Percentiles rank a stretch among this genome's conserved stretches.
Conservation (phyloP, 2,113 vertebrate species). For the Halcyon senegalensis region DNA sequence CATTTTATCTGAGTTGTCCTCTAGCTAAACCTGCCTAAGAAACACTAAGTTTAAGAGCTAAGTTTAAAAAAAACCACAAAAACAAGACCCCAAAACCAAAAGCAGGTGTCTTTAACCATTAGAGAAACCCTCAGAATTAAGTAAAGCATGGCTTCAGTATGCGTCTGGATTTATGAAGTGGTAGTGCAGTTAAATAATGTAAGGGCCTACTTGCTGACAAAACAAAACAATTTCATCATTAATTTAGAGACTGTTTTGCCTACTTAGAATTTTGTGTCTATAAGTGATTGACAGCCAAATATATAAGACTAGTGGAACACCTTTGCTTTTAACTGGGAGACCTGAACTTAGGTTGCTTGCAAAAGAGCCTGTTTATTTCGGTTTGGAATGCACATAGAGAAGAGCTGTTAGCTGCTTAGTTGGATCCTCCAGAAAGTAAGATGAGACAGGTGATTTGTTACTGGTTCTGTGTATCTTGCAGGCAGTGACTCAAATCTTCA, state of each 20-base stretch:
- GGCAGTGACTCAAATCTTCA: neutral
- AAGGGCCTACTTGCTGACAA: neutral
- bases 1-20: neutral
- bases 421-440: neutral
- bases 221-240: neutral
- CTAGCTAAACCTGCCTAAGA: neutral
- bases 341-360: neutral
- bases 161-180: constrained; percentile 12
- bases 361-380: neutral
- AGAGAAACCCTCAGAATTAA: neutral
- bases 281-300: neutral
- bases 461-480: neutral
- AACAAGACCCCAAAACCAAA: neutral
- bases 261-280: neutral
- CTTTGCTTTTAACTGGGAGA: neutral
- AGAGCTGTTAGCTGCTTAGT: neutral
- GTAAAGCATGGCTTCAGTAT: neutral
- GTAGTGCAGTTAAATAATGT: neutral
- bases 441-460: neutral
- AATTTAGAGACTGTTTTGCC: neutral
- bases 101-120: neutral
- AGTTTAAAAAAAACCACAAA: neutral
- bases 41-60: neutral
- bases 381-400: neutral
- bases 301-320: neutral